Percentiles rank a stretch among this genome's conserved stretches.
Evolutionary conservation across 2,888 invertebrate genomes (phyloP).

Genomic region (Apotomis capreana): DNA sequence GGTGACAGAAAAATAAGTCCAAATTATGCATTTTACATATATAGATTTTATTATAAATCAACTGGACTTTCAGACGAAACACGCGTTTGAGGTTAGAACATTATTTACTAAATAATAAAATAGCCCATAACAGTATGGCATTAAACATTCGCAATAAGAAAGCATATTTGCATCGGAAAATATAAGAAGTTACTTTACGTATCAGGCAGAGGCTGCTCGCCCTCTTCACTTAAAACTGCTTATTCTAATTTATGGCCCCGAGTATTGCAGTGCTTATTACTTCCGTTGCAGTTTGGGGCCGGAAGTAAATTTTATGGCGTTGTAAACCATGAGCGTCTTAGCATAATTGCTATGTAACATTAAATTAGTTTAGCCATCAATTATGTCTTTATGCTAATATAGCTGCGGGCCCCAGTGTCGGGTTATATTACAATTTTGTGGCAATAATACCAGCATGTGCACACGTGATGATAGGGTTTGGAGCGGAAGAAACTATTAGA

Average conservation of each 20-base stretch:
- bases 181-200: slow-evolving; percentile 48
- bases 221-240: slow-evolving; percentile 75
- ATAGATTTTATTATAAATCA: no score
- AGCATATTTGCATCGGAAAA: slow-evolving; percentile 38
- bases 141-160: slow-evolving; percentile 10
- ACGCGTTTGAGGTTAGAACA: no score
- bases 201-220: slow-evolving; percentile 50
- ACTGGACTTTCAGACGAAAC: no score
- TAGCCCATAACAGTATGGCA: neutral
- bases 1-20: no score
- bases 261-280: slow-evolving; percentile 81
- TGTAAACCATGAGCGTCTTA: slow-evolving; percentile 79
- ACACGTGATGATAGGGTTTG: slow-evolving; percentile 25
- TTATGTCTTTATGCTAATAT: slow-evolving; percentile 75
- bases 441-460: slow-evolving; percentile 45
- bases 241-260: slow-evolving; percentile 77
- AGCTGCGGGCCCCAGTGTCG: slow-evolving; percentile 51
- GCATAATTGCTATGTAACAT: slow-evolving; percentile 79
- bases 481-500: neutral
- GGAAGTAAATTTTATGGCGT: slow-evolving; percentile 78
- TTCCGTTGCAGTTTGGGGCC: slow-evolving; percentile 77
- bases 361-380: slow-evolving; percentile 79
- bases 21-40: no score
- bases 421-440: slow-evolving; percentile 54
- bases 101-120: no score